Base-by-base conservation (phyloP, 2,888 invertebrate species). In the Branchellion lobata region DNA sequence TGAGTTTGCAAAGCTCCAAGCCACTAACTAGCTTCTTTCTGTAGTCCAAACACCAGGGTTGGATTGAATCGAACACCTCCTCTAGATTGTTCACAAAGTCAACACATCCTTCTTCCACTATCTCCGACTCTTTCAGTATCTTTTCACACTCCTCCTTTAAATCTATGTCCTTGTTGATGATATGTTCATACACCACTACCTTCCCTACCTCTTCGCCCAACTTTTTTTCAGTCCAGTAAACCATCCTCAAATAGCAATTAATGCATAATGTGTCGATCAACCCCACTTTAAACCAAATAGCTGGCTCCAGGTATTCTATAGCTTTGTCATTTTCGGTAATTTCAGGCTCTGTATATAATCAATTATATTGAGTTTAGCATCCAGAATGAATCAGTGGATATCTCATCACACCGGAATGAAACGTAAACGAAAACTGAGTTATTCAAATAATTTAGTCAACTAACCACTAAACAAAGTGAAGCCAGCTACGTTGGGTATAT, bases 31-130 rank as follows among this genome's bases (percentile, higher is more conserved):
- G 57, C 24, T 61, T 61, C 5, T 27, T 31, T 33, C 65, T 77
- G n/a, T 33, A 77, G 27, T n/a, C 21, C 2, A 24, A 36, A 11
- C 53, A 36, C n/a, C 47, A 36, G 11, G 18, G 24, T 18, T 29
- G 77, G n/a, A 77, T 11, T 14, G 34, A 14, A 24, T 77, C 77
- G 29, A 36, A 77, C 21, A 77, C 77, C n/a, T 77, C 77, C n/a
- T 77, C 77, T 33, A 77, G 33, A 2, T 27, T 34, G 27, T 77
- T 77, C 21, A 77, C 27, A 61, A 36, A 65, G 34, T 77, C 77
- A 14, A 77, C 24, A 3, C 34, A 61, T 14, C 53, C 77, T 36
- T 77, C 77, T 29, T 77, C 31, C 27, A 77, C 24, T 29, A 24
- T 65, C 18, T 33, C 21, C 14, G 33, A 11, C 5, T 29, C n/a